Base-by-base conservation (phyloP, 2,888 invertebrate genomes). In the Pheosia tremula region DNA sequence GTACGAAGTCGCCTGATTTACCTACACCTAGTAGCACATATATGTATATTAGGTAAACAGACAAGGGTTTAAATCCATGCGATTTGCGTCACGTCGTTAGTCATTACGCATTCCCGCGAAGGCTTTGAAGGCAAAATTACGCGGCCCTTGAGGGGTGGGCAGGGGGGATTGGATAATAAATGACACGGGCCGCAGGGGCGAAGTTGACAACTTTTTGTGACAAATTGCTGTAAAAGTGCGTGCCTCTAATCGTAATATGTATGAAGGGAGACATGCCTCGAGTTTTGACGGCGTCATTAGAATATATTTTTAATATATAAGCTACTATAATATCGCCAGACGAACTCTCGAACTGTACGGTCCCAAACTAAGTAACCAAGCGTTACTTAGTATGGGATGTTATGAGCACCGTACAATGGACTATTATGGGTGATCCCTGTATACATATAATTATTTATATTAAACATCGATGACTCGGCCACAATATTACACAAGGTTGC, bases 191-290 rank as follows among this genome's bases (percentile, higher is more conserved):
- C 71, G 72, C 69, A 67, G 85, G 90, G 90, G 85, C 78, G 80
- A 85, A 88, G 86, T 88, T 85, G 85, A 83, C 83, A 89, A 91
- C 90, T 92, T 92, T 92, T 91, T 91, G 89, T 93, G 92, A 91
- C 92, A 93, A 91, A 92, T 92, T 91, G 86, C 89, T 81, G 80
- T 83, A 82, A 89, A 88, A 90, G 90, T 90, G 86, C 88, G 87
- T 87, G 79, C 66, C 78, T 77, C 85, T 87, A 88, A 88, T 74
- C 66, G 61, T 62, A 56, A 45, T 45, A 45, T 24, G 56, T 55
- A 41, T 56, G 56, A 11, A 39, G 39, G 13, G 11, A 39, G 37
- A 11, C 8, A 24, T 24, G 24, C 24, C 3, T 4, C 43, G n/a
- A 5, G n/a, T 24, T 24, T 24, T 24, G 47, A 47, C 9, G 47